These are phyloP conservation scores for Venusia cambrica DNA, from an alignment of 2,888 invertebrate species.

Conservation along the genomic window DNA sequence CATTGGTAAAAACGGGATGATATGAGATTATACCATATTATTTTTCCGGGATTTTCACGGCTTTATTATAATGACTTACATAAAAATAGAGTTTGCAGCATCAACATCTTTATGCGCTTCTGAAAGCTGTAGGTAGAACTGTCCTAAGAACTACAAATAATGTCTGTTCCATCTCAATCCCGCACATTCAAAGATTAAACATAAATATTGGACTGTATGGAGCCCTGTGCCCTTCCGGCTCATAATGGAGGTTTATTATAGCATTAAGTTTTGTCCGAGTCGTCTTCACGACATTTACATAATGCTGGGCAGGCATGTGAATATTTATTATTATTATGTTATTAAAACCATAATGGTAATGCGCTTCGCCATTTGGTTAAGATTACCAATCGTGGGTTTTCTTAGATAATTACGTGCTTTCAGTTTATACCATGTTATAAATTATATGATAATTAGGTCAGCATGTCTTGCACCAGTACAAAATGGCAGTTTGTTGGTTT, in stretches of 20 bases:
- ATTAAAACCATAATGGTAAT: background rate
- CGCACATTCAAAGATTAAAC: background rate
- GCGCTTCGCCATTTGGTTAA: background rate
- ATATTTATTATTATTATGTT: slow-evolving; percentile 3
- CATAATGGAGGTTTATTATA: background rate
- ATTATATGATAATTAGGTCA: too few relatives aligned
- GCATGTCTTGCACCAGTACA: too few relatives aligned
- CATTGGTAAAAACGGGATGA: too few relatives aligned
- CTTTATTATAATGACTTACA: too few relatives aligned
- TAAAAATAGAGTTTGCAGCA: too few relatives aligned
- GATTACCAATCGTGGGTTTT: slow-evolving; percentile 3
- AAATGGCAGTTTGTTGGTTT: too few relatives aligned
- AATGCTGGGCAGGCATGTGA: background rate
- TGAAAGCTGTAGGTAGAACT: too few relatives aligned
- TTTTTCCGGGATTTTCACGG: too few relatives aligned
- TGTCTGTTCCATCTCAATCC: background rate
- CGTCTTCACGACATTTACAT: background rate
- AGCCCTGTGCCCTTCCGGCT: slow-evolving; percentile 2
- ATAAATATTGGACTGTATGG: slow-evolving; percentile 1
- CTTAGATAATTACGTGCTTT: background rate
- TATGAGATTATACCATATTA: too few relatives aligned
- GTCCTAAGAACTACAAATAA: too few relatives aligned
- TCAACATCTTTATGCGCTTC: too few relatives aligned
- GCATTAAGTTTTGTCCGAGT: slow-evolving; percentile 10
- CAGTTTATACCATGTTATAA: too few relatives aligned